Percentiles rank a stretch among this genome's conserved stretches.
Evolutionary conservation across 2,113 vertebrate genomes (phyloP).

Genomic region (Dissostichus mawsoni): DNA sequence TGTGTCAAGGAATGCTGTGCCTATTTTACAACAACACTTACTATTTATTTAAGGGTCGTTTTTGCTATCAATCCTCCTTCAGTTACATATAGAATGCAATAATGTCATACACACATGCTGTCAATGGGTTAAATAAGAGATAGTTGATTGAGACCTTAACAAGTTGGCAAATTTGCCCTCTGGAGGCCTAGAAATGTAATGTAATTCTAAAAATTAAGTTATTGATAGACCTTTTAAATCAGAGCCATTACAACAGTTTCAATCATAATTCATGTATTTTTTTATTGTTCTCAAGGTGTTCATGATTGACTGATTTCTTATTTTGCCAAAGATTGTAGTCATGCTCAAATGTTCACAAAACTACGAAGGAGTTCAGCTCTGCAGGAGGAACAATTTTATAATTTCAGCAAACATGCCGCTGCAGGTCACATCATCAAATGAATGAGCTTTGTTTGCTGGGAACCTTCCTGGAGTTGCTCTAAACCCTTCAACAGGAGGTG

Average conservation of each 20-base stretch:
- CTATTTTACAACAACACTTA: slow-evolving; percentile 5
- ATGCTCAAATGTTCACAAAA: not conserved
- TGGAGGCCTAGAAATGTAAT: slow-evolving; percentile 35
- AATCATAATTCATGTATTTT: not conserved
- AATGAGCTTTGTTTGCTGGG: slow-evolving; percentile 36
- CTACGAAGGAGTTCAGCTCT: not conserved
- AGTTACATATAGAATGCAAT: slow-evolving; percentile 5
- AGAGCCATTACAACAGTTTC: not conserved
- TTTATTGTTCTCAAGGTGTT: not conserved
- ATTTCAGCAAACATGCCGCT: slow-evolving; percentile 42
- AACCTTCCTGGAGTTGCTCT: slow-evolving; percentile 23
- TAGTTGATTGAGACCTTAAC: not conserved
- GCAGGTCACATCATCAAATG: slow-evolving; percentile 38
- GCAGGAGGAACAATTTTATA: slow-evolving; percentile 4
- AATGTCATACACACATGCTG: not conserved
- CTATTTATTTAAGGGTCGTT: not conserved
- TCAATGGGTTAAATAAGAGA: not conserved
- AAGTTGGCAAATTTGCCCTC: slow-evolving; percentile 34
- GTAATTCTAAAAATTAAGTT: not conserved
- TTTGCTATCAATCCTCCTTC: not conserved
- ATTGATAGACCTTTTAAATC: not conserved
- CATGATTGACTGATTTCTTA: not conserved
- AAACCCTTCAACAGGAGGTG: slow-evolving; percentile 25
- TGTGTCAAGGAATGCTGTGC: slow-evolving; percentile 16
- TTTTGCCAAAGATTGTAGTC: not conserved